Percentiles rank a stretch among this genome's conserved stretches.
These are phyloP conservation scores for Pseudochaenichthys georgianus DNA, from an alignment of 2,797 vertebrate species.

Conservation along the genomic window DNA sequence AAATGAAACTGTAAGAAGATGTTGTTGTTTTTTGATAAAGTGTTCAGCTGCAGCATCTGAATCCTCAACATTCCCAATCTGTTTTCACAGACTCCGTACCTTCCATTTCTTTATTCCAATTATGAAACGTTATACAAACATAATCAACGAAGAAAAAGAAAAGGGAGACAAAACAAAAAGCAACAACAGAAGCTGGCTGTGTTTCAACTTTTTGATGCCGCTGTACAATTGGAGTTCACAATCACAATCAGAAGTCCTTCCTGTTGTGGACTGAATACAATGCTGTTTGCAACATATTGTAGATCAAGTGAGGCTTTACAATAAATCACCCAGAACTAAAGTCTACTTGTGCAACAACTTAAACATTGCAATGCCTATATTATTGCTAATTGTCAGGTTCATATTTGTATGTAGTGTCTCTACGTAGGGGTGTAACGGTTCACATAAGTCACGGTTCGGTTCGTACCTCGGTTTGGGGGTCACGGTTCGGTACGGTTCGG, in stretches of 20 bases:
- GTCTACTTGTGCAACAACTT: neutral
- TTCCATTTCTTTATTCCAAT: neutral
- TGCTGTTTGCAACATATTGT: neutral
- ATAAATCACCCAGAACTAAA: neutral
- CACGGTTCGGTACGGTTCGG: no score
- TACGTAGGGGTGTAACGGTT: no score
- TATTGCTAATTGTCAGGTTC: no score
- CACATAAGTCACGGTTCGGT: no score
- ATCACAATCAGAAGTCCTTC: neutral
- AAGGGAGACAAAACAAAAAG: neutral
- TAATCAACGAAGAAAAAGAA: neutral
- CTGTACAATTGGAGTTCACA: conserved; percentile 11
- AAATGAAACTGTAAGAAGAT: neutral
- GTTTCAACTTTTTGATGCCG: conserved; percentile 12
- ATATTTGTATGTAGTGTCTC: no score
- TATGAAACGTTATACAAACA: neutral
- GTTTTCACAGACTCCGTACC: neutral
- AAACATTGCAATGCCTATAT: no score
- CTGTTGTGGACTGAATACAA: neutral
- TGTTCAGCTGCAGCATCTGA: conserved; percentile 1
- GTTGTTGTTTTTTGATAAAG: neutral
- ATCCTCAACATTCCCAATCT: neutral
- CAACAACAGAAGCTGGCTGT: neutral
- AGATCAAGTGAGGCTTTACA: neutral
- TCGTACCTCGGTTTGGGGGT: no score